A percentile compares a stretch with the other conserved stretches of the same genome.
Evolutionary conservation across 1,140 invertebrate genomes (phyloP).

Genomic region (Bactericera cockerelli): DNA sequence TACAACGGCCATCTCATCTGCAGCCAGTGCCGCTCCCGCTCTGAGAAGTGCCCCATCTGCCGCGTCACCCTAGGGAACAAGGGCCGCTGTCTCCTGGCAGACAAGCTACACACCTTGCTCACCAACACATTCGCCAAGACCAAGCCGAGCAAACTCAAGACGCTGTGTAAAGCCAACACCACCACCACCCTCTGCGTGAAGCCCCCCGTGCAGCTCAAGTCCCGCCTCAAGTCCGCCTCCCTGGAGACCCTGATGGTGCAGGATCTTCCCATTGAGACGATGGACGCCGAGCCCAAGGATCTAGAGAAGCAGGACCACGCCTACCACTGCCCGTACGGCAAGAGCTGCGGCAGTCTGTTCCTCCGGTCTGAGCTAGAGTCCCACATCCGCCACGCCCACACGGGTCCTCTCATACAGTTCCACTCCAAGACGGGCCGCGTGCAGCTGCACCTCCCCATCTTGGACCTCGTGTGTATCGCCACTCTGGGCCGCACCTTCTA

Average conservation of each 20-base stretch:
- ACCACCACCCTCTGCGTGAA: not conserved
- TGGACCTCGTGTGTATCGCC: slow-evolving; percentile 7
- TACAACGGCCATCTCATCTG: slow-evolving; percentile 48
- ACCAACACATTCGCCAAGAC: slow-evolving; percentile 26
- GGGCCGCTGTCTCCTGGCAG: slow-evolving; percentile 38
- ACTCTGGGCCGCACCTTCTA: not conserved
- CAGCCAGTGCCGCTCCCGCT: slow-evolving; percentile 38
- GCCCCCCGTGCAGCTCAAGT: slow-evolving; percentile 3
- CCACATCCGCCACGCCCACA: slow-evolving; percentile 17
- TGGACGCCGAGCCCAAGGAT: not conserved
- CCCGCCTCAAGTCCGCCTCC: slow-evolving; percentile 1
- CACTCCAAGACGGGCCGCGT: slow-evolving; percentile 10
- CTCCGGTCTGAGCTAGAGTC: not conserved
- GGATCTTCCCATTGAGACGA: not conserved
- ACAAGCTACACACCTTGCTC: slow-evolving; percentile 33
- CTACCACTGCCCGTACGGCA: slow-evolving; percentile 11
- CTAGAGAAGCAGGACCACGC: not conserved
- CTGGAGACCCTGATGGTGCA: slow-evolving; percentile 12
- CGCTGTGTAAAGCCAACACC: not conserved
- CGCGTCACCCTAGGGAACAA: slow-evolving; percentile 32
- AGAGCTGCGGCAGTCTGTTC: not conserved
- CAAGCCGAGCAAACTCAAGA: not conserved
- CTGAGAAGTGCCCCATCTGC: slow-evolving; percentile 43
- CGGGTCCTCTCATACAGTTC: slow-evolving; percentile 22
- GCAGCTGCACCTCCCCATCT: slow-evolving; percentile 8